Percentiles rank a stretch among this genome's conserved stretches.
Conservation (phyloP, 2,113 vertebrate species). For the Antechinus stuartii region DNA sequence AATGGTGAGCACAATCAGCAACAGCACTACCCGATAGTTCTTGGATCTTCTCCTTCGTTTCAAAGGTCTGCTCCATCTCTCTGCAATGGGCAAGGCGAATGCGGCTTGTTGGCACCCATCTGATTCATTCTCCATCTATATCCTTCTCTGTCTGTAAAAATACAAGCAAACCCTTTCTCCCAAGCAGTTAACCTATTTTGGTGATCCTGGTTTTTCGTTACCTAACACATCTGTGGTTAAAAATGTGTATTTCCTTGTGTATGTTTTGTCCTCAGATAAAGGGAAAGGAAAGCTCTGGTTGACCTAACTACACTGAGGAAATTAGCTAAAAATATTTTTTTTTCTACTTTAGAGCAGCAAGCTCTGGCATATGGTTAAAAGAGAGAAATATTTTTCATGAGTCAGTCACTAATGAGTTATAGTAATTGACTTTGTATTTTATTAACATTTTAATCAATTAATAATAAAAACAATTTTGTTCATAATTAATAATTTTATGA, state of each 20-base stretch:
- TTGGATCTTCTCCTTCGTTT: no score
- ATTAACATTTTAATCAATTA: neutral
- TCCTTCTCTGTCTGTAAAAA: no score
- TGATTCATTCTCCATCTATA: no score
- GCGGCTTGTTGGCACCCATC: no score
- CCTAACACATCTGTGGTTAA: neutral
- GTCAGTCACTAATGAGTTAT: neutral
- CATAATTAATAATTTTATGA: neutral
- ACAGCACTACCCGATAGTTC: no score
- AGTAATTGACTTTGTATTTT: neutral
- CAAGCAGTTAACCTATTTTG: neutral
- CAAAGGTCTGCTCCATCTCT: no score
- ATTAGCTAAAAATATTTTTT: neutral
- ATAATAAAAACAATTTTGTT: no score
- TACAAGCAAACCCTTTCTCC: no score
- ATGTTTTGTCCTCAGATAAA: neutral
- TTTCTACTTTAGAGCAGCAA: neutral
- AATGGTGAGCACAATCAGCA: no score
- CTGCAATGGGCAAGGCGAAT: no score
- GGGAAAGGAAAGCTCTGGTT: neutral
- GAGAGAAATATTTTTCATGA: neutral
- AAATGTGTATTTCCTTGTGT: neutral
- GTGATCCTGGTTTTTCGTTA: neutral
- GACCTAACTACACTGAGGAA: neutral
- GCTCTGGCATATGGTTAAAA: neutral